Base-by-base conservation (phyloP, 1,140 invertebrate genomes). In the Neodiprion fabricii region DNA sequence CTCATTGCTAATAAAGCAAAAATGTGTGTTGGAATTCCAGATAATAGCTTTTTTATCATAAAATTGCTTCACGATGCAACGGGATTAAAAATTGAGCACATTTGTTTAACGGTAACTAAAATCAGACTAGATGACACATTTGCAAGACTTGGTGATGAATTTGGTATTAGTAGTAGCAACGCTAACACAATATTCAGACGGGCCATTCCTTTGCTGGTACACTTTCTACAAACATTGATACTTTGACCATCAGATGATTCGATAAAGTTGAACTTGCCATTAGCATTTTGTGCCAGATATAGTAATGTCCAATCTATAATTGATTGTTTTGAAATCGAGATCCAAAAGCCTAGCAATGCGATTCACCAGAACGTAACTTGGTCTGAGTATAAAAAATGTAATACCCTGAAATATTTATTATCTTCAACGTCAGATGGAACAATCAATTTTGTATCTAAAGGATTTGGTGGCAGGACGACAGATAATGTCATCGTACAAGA, bases 391-490 rank as follows among this genome's bases (percentile, higher is more conserved):
- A 83, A 82, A 74, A 78, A 79, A 50, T 75, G 71, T 61, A 83
- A 88, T 76, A 87, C 84, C 48, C 75, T 84, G 14, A 87, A 87
- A 77, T 88, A 88, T 82, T 81, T 85, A 70, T 82, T 89, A 76
- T 84, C 84, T n/a, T 78, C 76, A 68, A 88, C 84, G 17, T 84
- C 85, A 28, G 83, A 89, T 81, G 86, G 85, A 1, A 80, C 84
- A n/a, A 81, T 88, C 12, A 86, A 84, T 79, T 89, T 81, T 74
- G 79, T 89, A 49, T 89, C 86, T 9, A 72, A 80, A 72, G 86
- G 85, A 9, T 88, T 81, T 80, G 80, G 85, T 47, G 86, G 87
- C 48, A 79, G 84, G 76, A 78, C 79, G 11, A 80, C 79, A 47
- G 86, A 88, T 82, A 77, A 76, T 17, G 67, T 78, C 28, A 79